Conservation (phyloP, 2,113 vertebrate species). For the Pterocles gutturalis region DNA sequence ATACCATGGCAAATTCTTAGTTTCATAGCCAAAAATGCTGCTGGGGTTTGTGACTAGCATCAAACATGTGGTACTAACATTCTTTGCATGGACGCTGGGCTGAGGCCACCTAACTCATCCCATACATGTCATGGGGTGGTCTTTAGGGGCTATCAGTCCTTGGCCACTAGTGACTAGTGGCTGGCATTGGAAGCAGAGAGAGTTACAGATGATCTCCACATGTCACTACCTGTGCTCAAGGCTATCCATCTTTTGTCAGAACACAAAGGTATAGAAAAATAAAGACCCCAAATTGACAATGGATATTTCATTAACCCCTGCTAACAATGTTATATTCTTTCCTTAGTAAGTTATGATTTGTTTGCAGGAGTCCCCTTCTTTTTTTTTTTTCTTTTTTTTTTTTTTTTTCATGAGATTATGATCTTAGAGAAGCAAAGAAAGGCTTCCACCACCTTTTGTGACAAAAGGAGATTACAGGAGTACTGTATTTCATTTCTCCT, state of each 20-base stretch:
- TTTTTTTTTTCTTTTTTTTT: neutral
- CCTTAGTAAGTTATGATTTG: neutral
- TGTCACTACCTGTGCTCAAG: neutral
- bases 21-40: neutral
- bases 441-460: neutral
- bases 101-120: neutral
- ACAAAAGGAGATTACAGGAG: neutral
- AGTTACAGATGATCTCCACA: neutral
- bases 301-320: neutral
- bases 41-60: neutral
- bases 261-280: neutral
- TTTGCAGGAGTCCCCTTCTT: neutral
- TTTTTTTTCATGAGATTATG: neutral
- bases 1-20: neutral
- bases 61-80: rapidly evolving
- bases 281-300: neutral
- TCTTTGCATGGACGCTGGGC: neutral
- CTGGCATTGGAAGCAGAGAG: neutral
- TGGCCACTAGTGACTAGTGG: neutral
- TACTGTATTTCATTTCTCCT: neutral
- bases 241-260: neutral
- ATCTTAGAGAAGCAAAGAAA: neutral
- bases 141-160: neutral
- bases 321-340: neutral
- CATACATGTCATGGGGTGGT: neutral